Evolutionary conservation across 2,888 invertebrate genomes (phyloP).

Genomic region (Megalurothrips usitatus): DNA sequence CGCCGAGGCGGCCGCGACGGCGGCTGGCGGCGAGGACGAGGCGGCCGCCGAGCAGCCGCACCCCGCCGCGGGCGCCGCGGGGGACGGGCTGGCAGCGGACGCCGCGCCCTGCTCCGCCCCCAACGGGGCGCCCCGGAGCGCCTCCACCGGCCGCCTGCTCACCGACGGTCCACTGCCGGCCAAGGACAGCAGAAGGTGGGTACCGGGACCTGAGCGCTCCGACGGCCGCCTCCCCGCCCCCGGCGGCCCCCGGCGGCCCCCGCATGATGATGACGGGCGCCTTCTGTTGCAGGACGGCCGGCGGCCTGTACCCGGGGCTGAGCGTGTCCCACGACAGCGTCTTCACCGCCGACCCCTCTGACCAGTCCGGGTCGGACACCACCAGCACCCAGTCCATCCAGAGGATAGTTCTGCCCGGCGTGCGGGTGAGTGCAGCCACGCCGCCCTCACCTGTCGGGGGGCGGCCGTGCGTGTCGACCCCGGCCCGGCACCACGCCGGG

Average conservation of each 20-base stretch:
- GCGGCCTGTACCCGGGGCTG: conserved; percentile 53
- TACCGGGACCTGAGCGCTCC: conserved; percentile 46
- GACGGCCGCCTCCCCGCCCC: conserved; percentile 89
- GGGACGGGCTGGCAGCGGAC: conserved; percentile 28
- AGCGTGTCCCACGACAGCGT: conserved; percentile 90
- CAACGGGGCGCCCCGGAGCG: conserved; percentile 28
- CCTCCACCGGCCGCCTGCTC: conserved; percentile 36
- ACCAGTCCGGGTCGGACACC: conserved; percentile 53
- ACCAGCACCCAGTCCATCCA: conserved; percentile 49
- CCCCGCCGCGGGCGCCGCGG: not conserved
- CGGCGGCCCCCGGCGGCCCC: no score
- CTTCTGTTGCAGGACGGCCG: conserved; percentile 42
- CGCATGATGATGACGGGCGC: no score
- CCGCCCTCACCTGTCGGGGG: not conserved
- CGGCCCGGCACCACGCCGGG: no score
- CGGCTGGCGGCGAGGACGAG: conserved; percentile 41
- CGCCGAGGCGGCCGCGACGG: conserved; percentile 45
- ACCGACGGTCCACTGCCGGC: not conserved
- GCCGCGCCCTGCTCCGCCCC: conserved; percentile 28
- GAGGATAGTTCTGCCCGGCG: conserved; percentile 42
- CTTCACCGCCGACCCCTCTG: conserved; percentile 66
- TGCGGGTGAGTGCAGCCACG: conserved; percentile 39
- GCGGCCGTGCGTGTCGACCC: not conserved
- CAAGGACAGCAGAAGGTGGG: not conserved
- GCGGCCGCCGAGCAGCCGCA: not conserved